Evolutionary conservation across 1,140 invertebrate species (phyloP), one percentile per base, ranked within the genome.

Genomic region (Drosophila orosa): DNA sequence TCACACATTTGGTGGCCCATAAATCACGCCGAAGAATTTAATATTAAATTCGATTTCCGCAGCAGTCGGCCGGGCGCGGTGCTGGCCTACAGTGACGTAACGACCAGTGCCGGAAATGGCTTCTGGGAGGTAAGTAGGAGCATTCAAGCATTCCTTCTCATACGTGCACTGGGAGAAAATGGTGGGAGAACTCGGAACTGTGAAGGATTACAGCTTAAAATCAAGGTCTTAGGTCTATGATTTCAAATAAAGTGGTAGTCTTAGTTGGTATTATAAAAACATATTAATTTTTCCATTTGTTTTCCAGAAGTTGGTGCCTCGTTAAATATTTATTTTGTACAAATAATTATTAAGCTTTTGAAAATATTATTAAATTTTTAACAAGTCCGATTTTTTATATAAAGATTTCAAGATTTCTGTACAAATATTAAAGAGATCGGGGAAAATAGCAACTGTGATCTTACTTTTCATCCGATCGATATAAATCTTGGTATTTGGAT

Each of bases 41-140:
- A 95, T 81, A 92, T 98, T 45, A 95, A 95, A 90, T 97, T 98
- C 92, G 96, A 97, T 91, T 98, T 98, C 90, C 97, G 97, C 92
- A 97, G 96, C 24, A 96, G 95, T 68, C 95, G 95, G 78, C 95
- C 95, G 72, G 94, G 96, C 79, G 97, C 96, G 13, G 95, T 98
- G 42, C 93, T 98, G 66, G 96, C 97, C 19, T 97, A 97, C 60
- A 96, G 96, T 74, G 95, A 96, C 87, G 95, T 97, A 8, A 94
- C 93, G 57, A 95, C 94, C 37, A 94, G 94, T 25, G 93, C 94
- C 74, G 95, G 95, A 59, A 93, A 94, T 90, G 96, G 96, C 61
- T 97, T 96, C 91, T 97, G 97, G 96, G 97, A 98, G 95, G 96
- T 98, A 93, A 93, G 93, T 92, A 45, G 90, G 59, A 74, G 65